Percentiles rank a stretch among this genome's conserved stretches.
Evolutionary conservation across 2,888 invertebrate genomes (phyloP).

Genomic region (Phengaris alcon): DNA sequence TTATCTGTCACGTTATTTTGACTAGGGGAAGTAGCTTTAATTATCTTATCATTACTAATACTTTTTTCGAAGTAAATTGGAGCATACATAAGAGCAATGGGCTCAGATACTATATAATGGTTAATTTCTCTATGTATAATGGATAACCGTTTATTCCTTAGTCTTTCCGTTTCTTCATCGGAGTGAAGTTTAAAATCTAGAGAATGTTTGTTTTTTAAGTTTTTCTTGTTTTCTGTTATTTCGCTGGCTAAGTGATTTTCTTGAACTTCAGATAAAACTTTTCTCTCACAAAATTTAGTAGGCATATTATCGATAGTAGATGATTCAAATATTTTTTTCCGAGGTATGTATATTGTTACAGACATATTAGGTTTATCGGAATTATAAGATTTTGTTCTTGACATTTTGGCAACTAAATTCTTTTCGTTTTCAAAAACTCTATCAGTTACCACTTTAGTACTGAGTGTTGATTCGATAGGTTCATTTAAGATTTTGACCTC

Average conservation of each 20-base stretch:
- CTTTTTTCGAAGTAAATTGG: constrained; percentile 41
- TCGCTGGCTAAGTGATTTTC: constrained; percentile 45
- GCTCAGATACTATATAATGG: constrained; percentile 45
- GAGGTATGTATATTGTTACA: neutral
- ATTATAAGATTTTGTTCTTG: neutral
- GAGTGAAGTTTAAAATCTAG: constrained; percentile 23
- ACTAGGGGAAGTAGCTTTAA: constrained; percentile 30
- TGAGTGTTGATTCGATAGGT: neutral
- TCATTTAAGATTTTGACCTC: neutral
- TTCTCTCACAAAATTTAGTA: constrained; percentile 39
- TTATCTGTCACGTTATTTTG: neutral
- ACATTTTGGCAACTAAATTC: neutral
- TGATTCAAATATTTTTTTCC: constrained; percentile 12
- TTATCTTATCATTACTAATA: constrained; percentile 36
- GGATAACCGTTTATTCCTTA: constrained; percentile 55
- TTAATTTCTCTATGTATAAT: constrained; percentile 56
- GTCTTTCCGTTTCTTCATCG: constrained; percentile 47
- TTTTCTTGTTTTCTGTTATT: constrained; percentile 36
- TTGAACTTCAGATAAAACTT: constrained; percentile 56
- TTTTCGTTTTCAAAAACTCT: neutral
- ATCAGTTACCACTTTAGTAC: neutral
- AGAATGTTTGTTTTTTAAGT: neutral
- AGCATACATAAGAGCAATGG: constrained; percentile 56
- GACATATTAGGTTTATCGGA: neutral
- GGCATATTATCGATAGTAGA: neutral